Evolutionary conservation across 2,797 vertebrate species (phyloP).

Genomic region (Vireo griseus): DNA sequence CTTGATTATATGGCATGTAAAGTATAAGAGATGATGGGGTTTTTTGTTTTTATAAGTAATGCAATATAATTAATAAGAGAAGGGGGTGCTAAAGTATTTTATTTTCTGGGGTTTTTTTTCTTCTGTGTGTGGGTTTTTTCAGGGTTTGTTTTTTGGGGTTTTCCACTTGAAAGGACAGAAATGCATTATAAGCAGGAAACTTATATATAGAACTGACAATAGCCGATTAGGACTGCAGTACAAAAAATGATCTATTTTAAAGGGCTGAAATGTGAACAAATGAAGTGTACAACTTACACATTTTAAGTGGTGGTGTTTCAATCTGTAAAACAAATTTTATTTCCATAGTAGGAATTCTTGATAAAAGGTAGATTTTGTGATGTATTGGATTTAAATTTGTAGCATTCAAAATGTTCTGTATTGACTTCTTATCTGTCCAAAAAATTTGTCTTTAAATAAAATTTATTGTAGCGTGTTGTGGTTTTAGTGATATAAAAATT

Average conservation of each 20-base stretch:
- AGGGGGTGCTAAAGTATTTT: accelerated
- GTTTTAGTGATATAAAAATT: not conserved
- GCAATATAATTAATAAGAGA: not conserved
- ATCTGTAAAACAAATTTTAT: not conserved
- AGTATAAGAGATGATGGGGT: not conserved
- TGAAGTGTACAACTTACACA: not conserved
- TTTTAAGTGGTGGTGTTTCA: not conserved
- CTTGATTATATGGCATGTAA: not conserved
- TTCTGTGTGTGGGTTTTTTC: accelerated
- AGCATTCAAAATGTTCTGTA: not conserved
- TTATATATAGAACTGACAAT: not conserved
- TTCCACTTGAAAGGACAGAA: not conserved
- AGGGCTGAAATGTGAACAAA: not conserved
- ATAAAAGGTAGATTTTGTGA: not conserved
- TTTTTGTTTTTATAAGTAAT: not conserved
- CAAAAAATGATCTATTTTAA: not conserved
- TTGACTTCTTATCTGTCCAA: not conserved
- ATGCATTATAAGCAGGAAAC: not conserved
- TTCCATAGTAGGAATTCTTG: not conserved
- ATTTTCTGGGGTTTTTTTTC: accelerated
- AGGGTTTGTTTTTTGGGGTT: not conserved
- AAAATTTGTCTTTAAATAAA: not conserved
- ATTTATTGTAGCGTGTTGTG: not conserved
- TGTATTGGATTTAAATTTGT: not conserved
- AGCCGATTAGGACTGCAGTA: not conserved